phyloP scores from a whole-genome alignment of 1,140 invertebrate species.

The Andrena cerasifolii region DNA sequence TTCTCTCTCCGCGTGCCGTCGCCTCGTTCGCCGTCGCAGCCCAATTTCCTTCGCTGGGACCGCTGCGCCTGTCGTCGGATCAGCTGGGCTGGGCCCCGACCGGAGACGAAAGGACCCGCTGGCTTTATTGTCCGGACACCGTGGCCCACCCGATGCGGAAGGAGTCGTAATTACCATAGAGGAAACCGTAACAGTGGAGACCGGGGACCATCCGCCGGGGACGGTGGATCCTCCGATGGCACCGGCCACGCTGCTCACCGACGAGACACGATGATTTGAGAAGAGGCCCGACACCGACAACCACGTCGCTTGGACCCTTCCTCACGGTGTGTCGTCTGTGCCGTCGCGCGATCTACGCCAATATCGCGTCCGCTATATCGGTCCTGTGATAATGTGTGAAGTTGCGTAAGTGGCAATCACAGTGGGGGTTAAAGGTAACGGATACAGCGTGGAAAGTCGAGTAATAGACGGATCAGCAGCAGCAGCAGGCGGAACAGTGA shows the following conservation, averaged over 20 bases:
- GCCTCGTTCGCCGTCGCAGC: constrained; percentile 60
- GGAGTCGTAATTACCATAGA: constrained; percentile 59
- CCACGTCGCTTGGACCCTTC: background rate
- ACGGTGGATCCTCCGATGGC: no score
- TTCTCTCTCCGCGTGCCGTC: constrained; percentile 64
- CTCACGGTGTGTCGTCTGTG: background rate
- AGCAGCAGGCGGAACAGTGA: constrained; percentile 72
- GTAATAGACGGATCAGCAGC: constrained; percentile 24
- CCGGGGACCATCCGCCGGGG: constrained; percentile 7
- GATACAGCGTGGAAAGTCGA: constrained; percentile 44
- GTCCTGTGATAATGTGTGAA: constrained; percentile 65
- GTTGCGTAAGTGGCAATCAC: constrained; percentile 62
- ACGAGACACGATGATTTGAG: constrained; percentile 1
- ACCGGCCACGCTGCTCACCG: background rate
- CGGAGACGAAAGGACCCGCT: constrained; percentile 45
- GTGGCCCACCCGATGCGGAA: constrained; percentile 43
- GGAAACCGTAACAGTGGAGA: constrained; percentile 32
- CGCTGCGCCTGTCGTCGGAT: constrained; percentile 34
- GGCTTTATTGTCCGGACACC: constrained; percentile 46
- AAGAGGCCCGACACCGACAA: background rate
- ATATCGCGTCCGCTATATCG: constrained; percentile 44
- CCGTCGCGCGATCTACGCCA: constrained; percentile 23
- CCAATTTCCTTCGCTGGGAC: constrained; percentile 65
- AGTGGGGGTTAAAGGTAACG: constrained; percentile 52
- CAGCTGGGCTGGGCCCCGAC: constrained; percentile 61